phyloP scores from a whole-genome alignment of 2,888 invertebrate species.

The Portevinia maculata region DNA sequence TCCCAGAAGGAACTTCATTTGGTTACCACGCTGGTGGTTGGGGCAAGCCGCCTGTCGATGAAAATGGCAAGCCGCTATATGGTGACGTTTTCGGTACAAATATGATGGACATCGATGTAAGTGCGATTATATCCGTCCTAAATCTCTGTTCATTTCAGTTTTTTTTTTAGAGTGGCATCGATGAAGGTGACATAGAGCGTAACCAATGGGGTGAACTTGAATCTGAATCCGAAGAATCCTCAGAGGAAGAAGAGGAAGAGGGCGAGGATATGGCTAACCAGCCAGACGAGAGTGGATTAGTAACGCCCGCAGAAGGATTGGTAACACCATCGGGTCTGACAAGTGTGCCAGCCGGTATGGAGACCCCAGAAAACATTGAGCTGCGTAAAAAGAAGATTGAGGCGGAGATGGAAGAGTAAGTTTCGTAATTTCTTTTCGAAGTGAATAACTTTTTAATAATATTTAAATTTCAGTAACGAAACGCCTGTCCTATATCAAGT shows the following conservation, averaged over 20 bases:
- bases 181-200: conserved; percentile 95
- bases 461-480: conserved; percentile 87
- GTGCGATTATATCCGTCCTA: conserved; percentile 75
- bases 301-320: conserved; percentile 96
- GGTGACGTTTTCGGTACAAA: conserved; percentile 99
- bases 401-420: conserved; percentile 96
- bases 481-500: conserved; percentile 98
- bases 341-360: conserved; percentile 96
- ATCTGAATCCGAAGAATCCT: conserved; percentile 88
- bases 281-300: conserved; percentile 91
- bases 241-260: conserved; percentile 88
- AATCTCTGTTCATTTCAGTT: conserved; percentile 5
- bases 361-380: conserved; percentile 99
- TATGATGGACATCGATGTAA: conserved; percentile 88
- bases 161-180: conserved; percentile 84
- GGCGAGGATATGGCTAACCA: conserved; percentile 84
- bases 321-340: conserved; percentile 97
- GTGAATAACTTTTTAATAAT: conserved; percentile 3
- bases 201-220: conserved; percentile 98
- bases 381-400: conserved; percentile 98
- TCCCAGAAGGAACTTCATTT: conserved; percentile 98
- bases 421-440: conserved; percentile 28
- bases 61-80: conserved; percentile 97
- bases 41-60: conserved; percentile 99
- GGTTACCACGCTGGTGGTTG: conserved; percentile 99